Conservation (phyloP, 2,888 invertebrate genomes). For the Drosophila falleni region DNA sequence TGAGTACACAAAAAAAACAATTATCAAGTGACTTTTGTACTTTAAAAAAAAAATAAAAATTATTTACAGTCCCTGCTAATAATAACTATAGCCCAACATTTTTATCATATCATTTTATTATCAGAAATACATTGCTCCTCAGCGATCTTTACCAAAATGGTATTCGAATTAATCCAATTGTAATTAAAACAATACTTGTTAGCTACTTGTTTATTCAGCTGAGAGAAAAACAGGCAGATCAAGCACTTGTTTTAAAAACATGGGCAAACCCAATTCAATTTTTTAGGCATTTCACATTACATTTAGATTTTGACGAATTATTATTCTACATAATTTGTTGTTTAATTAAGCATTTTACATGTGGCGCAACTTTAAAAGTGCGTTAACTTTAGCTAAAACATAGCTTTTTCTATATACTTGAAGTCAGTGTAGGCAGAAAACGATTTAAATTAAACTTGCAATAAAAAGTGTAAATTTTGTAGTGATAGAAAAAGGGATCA, state of each 20-base stretch:
- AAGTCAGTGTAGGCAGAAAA: constrained; percentile 19
- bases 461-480: constrained; percentile 1
- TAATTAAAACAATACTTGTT: not conserved
- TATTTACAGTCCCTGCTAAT: not conserved
- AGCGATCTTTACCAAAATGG: not conserved
- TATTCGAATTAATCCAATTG: not conserved
- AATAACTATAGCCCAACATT: not conserved
- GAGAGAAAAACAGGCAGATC: no score
- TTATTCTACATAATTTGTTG: not conserved
- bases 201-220: not conserved
- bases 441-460: constrained; percentile 9
- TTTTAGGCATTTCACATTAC: not conserved
- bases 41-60: no score
- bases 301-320: not conserved
- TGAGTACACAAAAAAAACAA: no score
- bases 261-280: no score
- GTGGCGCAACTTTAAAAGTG: constrained; percentile 62
- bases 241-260: no score
- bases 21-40: no score
- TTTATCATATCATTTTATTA: constrained; percentile 9
- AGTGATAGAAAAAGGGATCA: not conserved
- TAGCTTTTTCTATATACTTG: constrained; percentile 31
- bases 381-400: constrained; percentile 19
- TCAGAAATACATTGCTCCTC: not conserved
- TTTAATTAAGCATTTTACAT: constrained; percentile 28